A percentile compares a stretch with the other conserved stretches of the same genome.
Evolutionary conservation across 2,113 vertebrate species (phyloP).

Genomic region (Muscicapa adusta): DNA sequence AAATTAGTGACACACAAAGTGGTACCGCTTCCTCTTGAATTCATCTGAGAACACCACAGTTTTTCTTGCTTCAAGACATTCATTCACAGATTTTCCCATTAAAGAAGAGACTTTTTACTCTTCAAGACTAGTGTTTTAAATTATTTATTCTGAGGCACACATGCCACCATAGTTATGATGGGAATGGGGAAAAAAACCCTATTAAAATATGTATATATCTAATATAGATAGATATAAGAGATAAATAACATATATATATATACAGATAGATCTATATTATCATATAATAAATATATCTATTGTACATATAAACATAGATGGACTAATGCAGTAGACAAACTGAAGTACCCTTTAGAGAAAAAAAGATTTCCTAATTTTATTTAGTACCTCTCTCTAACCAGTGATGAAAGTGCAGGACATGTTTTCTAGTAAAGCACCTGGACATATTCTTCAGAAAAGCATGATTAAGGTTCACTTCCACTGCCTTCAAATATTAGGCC

Average conservation of each 20-base stretch:
- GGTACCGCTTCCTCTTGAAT: background rate
- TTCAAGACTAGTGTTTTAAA: background rate
- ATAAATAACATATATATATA: background rate
- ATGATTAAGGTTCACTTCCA: background rate
- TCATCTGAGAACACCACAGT: background rate
- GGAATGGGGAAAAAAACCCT: background rate
- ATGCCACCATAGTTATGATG: background rate
- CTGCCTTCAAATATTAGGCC: background rate
- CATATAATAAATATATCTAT: background rate
- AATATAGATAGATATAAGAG: background rate
- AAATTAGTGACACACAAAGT: slow-evolving; percentile 40
- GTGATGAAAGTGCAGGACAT: background rate
- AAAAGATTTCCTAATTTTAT: background rate
- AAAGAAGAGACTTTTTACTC: background rate
- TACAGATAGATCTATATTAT: background rate
- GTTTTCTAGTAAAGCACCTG: background rate
- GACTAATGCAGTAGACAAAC: background rate
- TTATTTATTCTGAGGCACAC: slow-evolving; percentile 3
- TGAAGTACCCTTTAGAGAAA: background rate
- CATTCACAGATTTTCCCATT: slow-evolving; percentile 36
- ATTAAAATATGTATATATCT: background rate
- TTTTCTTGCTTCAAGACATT: slow-evolving; percentile 47
- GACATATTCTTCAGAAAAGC: background rate
- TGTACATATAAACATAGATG: background rate
- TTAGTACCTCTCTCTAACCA: background rate